Evolutionary conservation across 2,888 invertebrate species (phyloP).

Genomic region (Minunthozetes semirufus): DNA sequence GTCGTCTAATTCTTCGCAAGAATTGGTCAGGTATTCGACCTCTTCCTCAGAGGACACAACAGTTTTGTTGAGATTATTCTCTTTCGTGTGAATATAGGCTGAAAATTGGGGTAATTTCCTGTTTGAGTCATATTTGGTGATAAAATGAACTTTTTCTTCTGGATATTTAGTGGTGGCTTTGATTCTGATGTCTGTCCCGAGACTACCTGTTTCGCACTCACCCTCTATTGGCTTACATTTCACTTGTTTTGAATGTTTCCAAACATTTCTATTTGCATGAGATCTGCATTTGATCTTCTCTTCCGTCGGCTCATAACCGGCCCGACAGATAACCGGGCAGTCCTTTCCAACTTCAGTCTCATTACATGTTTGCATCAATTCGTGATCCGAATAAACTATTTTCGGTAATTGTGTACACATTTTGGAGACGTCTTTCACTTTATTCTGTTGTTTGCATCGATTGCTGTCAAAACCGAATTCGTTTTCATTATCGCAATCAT

Average conservation of each 20-base stretch:
- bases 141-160: slow-evolving; percentile 24
- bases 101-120: slow-evolving; percentile 23
- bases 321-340: slow-evolving; percentile 13
- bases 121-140: neutral
- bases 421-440: neutral
- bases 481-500: neutral
- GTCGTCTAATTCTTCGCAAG: slow-evolving; percentile 11
- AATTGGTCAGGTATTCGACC: neutral
- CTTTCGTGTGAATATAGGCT: slow-evolving; percentile 7
- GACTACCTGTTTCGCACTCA: neutral
- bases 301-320: slow-evolving; percentile 25
- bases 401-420: slow-evolving; percentile 3
- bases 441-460: neutral
- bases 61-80: neutral
- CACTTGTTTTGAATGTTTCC: slow-evolving; percentile 15
- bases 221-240: slow-evolving; percentile 3
- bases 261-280: slow-evolving; percentile 3
- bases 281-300: neutral
- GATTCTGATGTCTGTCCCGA: neutral
- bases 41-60: neutral
- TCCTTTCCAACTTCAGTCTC: neutral
- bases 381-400: neutral
- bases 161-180: neutral
- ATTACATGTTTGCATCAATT: neutral
- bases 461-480: neutral